A percentile compares a stretch with the other conserved stretches of the same genome.
phyloP scores from a whole-genome alignment of 2,113 vertebrate genomes.

The Cynoglossus semilaevis region DNA sequence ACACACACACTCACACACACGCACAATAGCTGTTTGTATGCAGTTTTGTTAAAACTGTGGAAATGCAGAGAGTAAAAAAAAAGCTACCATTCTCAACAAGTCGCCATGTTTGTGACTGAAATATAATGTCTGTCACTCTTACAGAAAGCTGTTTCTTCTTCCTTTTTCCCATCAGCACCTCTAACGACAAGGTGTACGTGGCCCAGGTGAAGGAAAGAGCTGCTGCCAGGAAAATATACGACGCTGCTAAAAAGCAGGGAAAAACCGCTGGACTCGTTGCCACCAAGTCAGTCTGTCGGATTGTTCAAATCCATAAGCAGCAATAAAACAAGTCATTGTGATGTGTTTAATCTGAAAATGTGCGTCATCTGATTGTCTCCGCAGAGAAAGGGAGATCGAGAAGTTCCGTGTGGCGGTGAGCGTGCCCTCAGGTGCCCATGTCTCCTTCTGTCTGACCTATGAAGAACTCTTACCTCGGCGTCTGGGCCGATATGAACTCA shows the following conservation, averaged over 20 bases:
- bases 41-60: conserved; percentile 28
- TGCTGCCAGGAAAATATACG: conserved; percentile 84
- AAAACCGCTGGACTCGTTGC: conserved; percentile 82
- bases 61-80: conserved; percentile 32
- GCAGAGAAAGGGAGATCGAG: conserved; percentile 79
- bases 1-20: conserved; percentile 22
- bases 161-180: conserved; percentile 67
- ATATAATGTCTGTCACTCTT: conserved; percentile 57
- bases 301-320: neutral
- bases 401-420: conserved; percentile 81
- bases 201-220: conserved; percentile 82
- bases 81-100: conserved; percentile 1
- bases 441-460: conserved; percentile 76
- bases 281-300: conserved; percentile 75
- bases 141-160: conserved; percentile 50
- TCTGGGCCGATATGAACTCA: conserved; percentile 78
- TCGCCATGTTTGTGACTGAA: conserved; percentile 24
- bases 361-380: neutral
- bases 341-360: neutral
- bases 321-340: neutral
- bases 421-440: conserved; percentile 69
- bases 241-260: conserved; percentile 79
- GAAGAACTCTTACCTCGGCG: conserved; percentile 79
- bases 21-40: conserved; percentile 31
- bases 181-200: conserved; percentile 76